Conservation (phyloP, 2,113 vertebrate genomes). For the Chamaea fasciata region DNA sequence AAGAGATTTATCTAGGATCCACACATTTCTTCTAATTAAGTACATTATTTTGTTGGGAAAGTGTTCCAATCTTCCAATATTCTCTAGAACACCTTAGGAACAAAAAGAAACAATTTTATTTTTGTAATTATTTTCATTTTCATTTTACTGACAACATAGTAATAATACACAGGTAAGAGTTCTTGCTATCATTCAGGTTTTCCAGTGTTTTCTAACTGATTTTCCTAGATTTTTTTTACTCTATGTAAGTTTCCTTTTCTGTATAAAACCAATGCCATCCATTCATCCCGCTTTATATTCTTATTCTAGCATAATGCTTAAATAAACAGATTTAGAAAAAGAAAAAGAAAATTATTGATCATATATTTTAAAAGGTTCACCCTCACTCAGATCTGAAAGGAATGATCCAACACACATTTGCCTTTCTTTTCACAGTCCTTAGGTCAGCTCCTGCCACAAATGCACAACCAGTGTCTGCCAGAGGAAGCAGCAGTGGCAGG, state of each 20-base stretch:
- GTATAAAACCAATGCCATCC: not conserved
- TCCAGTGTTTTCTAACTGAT: not conserved
- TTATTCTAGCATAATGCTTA: not conserved
- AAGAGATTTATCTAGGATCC: not conserved
- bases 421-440: not conserved
- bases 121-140: not conserved
- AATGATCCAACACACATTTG: not conserved
- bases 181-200: fast-evolving
- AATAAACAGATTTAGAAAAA: not conserved
- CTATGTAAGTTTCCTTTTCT: not conserved
- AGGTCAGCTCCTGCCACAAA: not conserved
- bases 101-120: not conserved
- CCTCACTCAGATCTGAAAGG: not conserved
- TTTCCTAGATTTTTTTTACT: not conserved
- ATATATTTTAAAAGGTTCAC: not conserved
- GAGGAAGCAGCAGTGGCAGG: not conserved
- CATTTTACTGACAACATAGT: not conserved
- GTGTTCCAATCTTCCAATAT: not conserved
- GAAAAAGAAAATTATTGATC: not conserved
- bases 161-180: not conserved
- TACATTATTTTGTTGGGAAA: not conserved
- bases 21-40: not conserved
- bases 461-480: not conserved
- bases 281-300: not conserved
- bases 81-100: not conserved